These are phyloP conservation scores for Scaptomyza montana DNA, from an alignment of 1,140 invertebrate species.

Conservation along the genomic window DNA sequence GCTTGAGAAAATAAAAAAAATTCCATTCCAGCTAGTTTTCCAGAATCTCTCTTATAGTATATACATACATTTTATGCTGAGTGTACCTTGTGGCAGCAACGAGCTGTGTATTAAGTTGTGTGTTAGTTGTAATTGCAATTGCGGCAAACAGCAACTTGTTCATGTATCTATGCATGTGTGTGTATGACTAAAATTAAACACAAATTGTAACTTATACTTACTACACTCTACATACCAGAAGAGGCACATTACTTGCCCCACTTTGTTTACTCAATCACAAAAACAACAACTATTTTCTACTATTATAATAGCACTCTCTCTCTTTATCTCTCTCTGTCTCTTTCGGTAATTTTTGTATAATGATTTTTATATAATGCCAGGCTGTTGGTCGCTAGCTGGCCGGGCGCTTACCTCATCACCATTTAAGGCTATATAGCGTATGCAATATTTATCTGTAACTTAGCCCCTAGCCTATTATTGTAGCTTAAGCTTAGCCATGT, in stretches of 20 bases:
- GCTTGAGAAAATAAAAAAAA: too few species aligned
- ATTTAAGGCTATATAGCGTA: constrained; percentile 81
- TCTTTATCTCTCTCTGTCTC: background rate
- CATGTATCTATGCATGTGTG: constrained; percentile 18
- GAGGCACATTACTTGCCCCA: constrained; percentile 62
- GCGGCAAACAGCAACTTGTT: constrained; percentile 14
- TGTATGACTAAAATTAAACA: constrained; percentile 70
- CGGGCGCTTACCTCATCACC: constrained; percentile 77
- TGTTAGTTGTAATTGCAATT: constrained; percentile 13
- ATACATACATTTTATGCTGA: background rate
- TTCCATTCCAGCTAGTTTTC: background rate
- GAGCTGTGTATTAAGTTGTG: background rate
- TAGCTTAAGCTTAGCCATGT: constrained; percentile 50
- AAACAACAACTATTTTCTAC: constrained; percentile 12
- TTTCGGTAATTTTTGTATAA: constrained; percentile 40
- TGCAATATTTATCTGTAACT: constrained; percentile 72
- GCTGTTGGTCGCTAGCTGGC: constrained; percentile 38
- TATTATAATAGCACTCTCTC: background rate
- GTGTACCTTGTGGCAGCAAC: constrained; percentile 7
- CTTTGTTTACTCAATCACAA: constrained; percentile 47
- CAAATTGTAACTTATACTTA: constrained; percentile 79
- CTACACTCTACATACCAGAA: background rate
- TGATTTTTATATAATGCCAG: constrained; percentile 56
- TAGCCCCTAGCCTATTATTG: constrained; percentile 38
- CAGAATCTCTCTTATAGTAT: background rate